phyloP scores from a whole-genome alignment of 37 sponge, comb jelly and placozoan species.

The Halisarca cf. caerulea region DNA sequence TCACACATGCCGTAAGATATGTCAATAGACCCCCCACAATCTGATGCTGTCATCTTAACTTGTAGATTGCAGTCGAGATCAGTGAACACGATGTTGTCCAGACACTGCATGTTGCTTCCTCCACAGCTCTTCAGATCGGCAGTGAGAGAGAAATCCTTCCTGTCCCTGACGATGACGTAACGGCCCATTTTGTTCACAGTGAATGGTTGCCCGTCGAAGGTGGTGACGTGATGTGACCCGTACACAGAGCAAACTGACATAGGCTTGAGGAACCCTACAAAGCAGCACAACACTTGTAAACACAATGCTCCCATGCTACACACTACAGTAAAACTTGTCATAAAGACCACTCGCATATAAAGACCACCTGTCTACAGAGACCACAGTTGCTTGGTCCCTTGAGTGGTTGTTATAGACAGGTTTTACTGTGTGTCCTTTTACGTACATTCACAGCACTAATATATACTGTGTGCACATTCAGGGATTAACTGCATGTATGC shows the following conservation, averaged over 20 bases:
- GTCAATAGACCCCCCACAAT: neutral
- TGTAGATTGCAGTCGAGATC: neutral
- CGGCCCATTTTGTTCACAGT: neutral
- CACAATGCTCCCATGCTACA: too few relatives aligned
- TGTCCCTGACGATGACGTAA: neutral
- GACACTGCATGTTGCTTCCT: neutral
- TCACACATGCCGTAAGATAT: neutral
- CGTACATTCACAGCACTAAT: too few relatives aligned
- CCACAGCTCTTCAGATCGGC: neutral
- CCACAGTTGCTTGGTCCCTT: too few relatives aligned
- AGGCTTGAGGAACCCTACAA: neutral
- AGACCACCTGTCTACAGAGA: too few relatives aligned
- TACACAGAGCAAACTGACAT: neutral
- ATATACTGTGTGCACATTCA: too few relatives aligned
- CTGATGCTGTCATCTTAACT: neutral
- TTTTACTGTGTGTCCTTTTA: too few relatives aligned
- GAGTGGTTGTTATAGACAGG: too few relatives aligned
- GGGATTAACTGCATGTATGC: too few relatives aligned
- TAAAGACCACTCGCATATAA: too few relatives aligned
- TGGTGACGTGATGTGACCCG: neutral
- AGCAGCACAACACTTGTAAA: too few relatives aligned
- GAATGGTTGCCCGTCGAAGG: neutral
- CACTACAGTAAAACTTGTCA: too few relatives aligned
- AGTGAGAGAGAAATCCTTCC: neutral
- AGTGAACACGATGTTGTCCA: neutral